Base-by-base conservation (phyloP, 2,797 vertebrate species). In the Australoheros facetus region DNA sequence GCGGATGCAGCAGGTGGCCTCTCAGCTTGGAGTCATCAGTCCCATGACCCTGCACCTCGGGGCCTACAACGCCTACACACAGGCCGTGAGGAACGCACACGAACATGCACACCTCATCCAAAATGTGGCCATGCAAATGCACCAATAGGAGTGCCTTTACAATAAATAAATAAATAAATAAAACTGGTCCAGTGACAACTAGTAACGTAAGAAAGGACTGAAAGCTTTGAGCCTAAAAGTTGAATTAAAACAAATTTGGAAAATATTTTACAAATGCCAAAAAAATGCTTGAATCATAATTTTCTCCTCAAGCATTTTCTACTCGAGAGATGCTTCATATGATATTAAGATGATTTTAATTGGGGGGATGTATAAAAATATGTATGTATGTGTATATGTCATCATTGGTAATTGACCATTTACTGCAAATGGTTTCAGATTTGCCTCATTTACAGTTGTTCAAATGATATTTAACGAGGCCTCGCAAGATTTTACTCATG, bases 1-100 rank as follows among this genome's bases (percentile, higher is more conserved):
- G 82, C 95, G 97, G 56, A 98, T 99, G 98, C 98, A 98, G 95
- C 97, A 98, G 95, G 97, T 98, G 91, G 97, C 97, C 74, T 96
- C 95, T 78, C 97, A 98, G 95, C 93, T 98, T 90, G 98, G 97
- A 59, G 97, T 98, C 96, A 98, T 99, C 95, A 98, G 97, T 88
- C 97, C 98, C 87, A 98, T 99, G 80, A 98, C 97, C 83, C 96
- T 98, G 83, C 97, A 98, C 94, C 97, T 99, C 0, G 97, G 97
- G 70, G 97, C 97, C 59, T 99, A 99, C 93, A 97, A 97, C 76
- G 97, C 97, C 87, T 98, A 98, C 94, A 98, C 97, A 54, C 98
- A 99, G 93, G 97, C 97, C 32, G 97, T 99, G 93, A 96, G 97
- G 37, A 85, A 34, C 51, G 55, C 60, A 71, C 32, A 62, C 45